Evolutionary conservation across 2,113 vertebrate genomes (phyloP).

Genomic region (Nettapus auritus): DNA sequence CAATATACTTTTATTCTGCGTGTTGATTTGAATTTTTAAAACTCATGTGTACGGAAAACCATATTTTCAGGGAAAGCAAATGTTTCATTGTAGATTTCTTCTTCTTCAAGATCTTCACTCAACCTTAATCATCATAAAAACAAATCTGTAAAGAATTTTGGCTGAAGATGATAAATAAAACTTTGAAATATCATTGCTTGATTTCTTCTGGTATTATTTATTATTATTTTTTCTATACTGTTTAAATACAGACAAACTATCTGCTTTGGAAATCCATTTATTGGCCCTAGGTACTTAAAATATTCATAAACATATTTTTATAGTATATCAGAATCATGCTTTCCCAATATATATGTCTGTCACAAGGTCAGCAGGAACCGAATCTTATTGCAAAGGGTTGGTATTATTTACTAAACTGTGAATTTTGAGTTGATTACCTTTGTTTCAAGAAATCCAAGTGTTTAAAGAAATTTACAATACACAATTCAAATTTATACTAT

Average conservation of each 20-base stretch:
- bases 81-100: neutral
- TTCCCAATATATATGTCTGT: neutral
- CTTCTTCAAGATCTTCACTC: neutral
- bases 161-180: neutral
- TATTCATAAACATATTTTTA: neutral
- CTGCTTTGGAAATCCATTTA: slow-evolving; percentile 17
- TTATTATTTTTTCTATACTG: neutral
- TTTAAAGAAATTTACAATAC: neutral
- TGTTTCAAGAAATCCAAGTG: neutral
- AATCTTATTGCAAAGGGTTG: neutral
- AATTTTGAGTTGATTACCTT: neutral
- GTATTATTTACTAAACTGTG: neutral
- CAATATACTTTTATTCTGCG: neutral
- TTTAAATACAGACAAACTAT: slow-evolving; percentile 1
- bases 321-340: neutral
- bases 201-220: neutral
- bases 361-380: neutral
- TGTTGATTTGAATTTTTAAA: neutral
- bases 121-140: neutral
- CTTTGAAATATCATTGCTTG: neutral
- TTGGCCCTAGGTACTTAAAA: neutral
- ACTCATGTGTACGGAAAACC: neutral
- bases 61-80: neutral
- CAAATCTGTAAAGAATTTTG: neutral
- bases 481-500: neutral